Evolutionary conservation across 2,888 invertebrate genomes (phyloP), one percentile per base, ranked within the genome.

Genomic region (Caenorhabditis parvicauda): DNA sequence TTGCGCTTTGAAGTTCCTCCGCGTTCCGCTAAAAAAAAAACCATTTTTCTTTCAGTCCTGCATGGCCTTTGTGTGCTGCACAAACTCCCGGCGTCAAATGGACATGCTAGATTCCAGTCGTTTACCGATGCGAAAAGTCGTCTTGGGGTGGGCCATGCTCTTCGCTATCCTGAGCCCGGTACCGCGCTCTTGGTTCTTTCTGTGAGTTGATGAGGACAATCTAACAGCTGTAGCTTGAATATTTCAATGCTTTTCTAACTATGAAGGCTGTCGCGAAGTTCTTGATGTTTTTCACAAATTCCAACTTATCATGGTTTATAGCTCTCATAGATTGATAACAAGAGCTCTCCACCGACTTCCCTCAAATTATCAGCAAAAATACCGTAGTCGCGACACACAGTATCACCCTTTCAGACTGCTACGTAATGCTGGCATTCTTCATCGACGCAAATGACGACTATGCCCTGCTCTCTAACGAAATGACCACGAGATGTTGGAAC

Each of bases 61-160:
- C 21, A 50, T 59, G 58, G 54, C 60, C 1, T 60, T 64, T 22
- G 44, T 54, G 2, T 64, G 64, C 45, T 64, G 60, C 38, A 37
- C 64, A 1, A 41, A 48, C 7, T 27, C 45, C 25, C 54, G 58
- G 37, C 42, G 41, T 4, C 44, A 49, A 19, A 64, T 64, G 60
- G 60, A 65, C 37, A 56, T 58, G 55, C 35, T 65, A 44, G 65
- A 65, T 51, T n/a, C 61, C 62, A 24, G 65, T 65, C 9, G 53
- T 65, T 42, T 65, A 57, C 42, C n/a, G 65, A 65, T 39, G 65
- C 61, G 1, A 35, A 62, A 19, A 58, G 58, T 25, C 55, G 65
- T 12, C 35, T 65, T n/a, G 12, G 61, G 61, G 39, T 65, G 65
- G 65, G 56, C 59, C 9, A 56, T 61, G 52, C 29, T 65, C 17